Percentiles rank a stretch among this genome's conserved stretches.
Conservation (phyloP, 2,797 vertebrate species). For the Varecia variegata region DNA sequence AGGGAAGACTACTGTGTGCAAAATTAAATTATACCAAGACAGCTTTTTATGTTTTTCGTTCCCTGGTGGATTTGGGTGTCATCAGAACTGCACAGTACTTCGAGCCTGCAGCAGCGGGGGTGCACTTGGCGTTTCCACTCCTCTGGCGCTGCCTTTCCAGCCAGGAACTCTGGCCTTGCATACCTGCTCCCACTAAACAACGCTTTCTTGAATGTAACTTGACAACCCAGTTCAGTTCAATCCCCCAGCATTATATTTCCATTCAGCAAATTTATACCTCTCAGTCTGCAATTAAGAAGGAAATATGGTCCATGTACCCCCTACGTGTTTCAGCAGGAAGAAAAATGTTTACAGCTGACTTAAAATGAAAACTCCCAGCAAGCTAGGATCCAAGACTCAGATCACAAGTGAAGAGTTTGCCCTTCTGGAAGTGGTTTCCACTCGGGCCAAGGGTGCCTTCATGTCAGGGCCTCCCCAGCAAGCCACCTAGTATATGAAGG, state of each 20-base stretch:
- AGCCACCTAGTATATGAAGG: background rate
- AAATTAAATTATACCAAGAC: background rate
- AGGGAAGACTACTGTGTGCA: background rate
- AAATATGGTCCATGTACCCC: slow-evolving; percentile 52
- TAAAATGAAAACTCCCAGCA: slow-evolving; percentile 21
- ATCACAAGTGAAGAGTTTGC: background rate
- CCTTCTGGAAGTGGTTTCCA: background rate
- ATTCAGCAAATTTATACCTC: slow-evolving; percentile 62
- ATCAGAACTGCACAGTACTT: background rate
- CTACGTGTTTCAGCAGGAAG: background rate
- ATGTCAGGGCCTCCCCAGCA: background rate
- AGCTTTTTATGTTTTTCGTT: background rate
- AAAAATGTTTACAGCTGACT: slow-evolving; percentile 44
- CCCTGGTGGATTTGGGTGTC: background rate
- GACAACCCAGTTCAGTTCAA: slow-evolving; percentile 67
- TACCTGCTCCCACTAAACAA: background rate
- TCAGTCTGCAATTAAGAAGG: slow-evolving; percentile 64
- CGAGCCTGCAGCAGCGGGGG: background rate
- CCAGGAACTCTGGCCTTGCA: background rate
- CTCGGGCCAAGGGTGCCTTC: background rate
- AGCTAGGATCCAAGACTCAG: background rate
- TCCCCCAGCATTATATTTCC: slow-evolving; percentile 42
- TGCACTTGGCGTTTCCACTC: background rate
- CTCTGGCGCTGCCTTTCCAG: background rate
- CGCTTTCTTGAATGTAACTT: slow-evolving; percentile 51